phyloP scores from a whole-genome alignment of 2,888 invertebrate genomes.

The Mallateleia sp. region DNA sequence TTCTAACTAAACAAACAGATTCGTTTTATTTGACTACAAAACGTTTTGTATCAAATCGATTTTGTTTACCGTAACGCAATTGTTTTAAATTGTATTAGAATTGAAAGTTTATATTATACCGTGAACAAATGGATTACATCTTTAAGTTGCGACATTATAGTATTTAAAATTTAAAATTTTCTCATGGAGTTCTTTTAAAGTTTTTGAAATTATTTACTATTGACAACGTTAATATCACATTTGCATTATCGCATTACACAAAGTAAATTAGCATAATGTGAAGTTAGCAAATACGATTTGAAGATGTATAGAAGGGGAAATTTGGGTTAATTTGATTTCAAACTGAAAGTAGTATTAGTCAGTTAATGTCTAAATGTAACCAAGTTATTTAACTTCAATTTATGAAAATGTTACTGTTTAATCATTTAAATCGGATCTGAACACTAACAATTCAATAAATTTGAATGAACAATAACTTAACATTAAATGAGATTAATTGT shows the following conservation, averaged over 20 bases:
- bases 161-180: background rate
- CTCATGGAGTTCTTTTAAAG: background rate
- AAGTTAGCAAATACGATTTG: conserved; percentile 43
- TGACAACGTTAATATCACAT: conserved; percentile 43
- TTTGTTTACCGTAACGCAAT: too few relatives aligned
- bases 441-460: too few relatives aligned
- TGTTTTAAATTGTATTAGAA: too few relatives aligned
- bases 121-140: too few relatives aligned
- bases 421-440: too few relatives aligned
- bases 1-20: too few relatives aligned
- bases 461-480: too few relatives aligned
- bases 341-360: conserved; percentile 49
- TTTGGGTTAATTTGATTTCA: conserved; percentile 55
- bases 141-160: background rate
- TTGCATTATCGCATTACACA: conserved; percentile 42
- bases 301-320: conserved; percentile 31
- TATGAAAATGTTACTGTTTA: background rate
- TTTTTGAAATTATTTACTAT: conserved; percentile 31
- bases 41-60: too few relatives aligned
- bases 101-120: too few relatives aligned
- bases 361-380: conserved; percentile 39
- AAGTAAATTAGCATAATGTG: conserved; percentile 54
- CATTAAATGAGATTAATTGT: too few relatives aligned
- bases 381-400: conserved; percentile 18
- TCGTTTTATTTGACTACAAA: too few relatives aligned